Percentiles rank a stretch among this genome's conserved stretches.
These are phyloP conservation scores for Tupaia chinensis DNA, from an alignment of 2,113 vertebrate species.

Conservation along the genomic window DNA sequence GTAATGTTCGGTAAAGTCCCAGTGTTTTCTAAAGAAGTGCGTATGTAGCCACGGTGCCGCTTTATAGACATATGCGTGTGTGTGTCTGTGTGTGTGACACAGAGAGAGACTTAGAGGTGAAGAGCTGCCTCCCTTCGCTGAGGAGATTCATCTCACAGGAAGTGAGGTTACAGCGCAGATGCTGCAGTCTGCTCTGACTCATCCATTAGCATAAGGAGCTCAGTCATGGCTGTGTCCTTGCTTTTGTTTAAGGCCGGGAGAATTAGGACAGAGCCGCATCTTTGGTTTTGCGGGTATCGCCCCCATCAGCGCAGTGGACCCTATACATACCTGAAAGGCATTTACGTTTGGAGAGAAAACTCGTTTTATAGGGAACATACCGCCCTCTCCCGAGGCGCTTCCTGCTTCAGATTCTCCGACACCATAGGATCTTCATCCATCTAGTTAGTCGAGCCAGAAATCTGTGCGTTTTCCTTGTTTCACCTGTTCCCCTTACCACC, in stretches of 20 bases:
- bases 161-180: constrained; percentile 23
- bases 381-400: neutral
- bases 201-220: constrained; percentile 9
- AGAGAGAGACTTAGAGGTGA: neutral
- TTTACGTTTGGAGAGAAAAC: neutral
- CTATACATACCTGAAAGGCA: neutral
- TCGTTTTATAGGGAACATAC: neutral
- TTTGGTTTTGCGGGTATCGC: neutral
- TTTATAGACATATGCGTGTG: neutral
- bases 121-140: neutral
- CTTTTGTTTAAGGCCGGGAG: neutral
- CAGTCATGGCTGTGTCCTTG: constrained; percentile 44
- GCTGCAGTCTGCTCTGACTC: constrained; percentile 57
- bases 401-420: neutral
- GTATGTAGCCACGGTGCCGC: neutral
- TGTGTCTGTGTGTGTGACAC: neutral
- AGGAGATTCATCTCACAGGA: constrained; percentile 47
- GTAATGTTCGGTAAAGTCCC: neutral
- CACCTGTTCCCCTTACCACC: neutral
- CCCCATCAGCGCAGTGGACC: neutral
- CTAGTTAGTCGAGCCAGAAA: neutral
- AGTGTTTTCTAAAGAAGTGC: constrained; percentile 38
- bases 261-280: neutral
- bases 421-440: neutral
- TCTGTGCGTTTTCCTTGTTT: neutral